Conservation (phyloP, 2,113 vertebrate species). For the Prionailurus viverrinus region DNA sequence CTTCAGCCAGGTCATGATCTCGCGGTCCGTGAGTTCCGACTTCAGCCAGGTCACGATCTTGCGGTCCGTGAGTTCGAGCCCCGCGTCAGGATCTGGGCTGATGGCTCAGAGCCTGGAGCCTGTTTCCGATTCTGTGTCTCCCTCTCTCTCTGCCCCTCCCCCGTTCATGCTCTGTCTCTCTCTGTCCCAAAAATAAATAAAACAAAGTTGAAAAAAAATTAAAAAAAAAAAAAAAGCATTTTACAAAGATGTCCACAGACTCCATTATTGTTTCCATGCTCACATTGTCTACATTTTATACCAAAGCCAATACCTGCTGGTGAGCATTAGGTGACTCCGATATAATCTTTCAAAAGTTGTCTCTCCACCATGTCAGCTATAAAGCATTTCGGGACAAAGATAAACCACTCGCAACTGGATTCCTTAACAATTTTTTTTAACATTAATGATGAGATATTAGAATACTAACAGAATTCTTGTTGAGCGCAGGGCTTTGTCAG, state of each 20-base stretch:
- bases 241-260: neutral
- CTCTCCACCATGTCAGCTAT: neutral
- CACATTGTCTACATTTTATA: neutral
- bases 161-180: too few species aligned
- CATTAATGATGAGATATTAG: neutral
- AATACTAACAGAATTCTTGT: neutral
- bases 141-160: too few species aligned
- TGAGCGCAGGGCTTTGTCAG: neutral
- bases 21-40: too few species aligned
- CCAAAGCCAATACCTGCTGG: neutral
- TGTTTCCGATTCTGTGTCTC: too few species aligned
- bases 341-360: slow-evolving; percentile 10
- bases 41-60: too few species aligned
- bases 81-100: too few species aligned
- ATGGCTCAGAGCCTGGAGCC: too few species aligned
- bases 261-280: neutral
- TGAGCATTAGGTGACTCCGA: slow-evolving; percentile 1
- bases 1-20: too few species aligned
- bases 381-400: slow-evolving; percentile 36
- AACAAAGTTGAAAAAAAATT: too few species aligned
- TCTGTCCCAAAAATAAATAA: too few species aligned
- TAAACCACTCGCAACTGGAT: neutral
- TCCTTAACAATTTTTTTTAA: slow-evolving; percentile 1
- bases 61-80: too few species aligned
- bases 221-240: neutral